Evolutionary conservation across 2,797 vertebrate genomes (phyloP).

Genomic region (Typhlichthys subterraneus): DNA sequence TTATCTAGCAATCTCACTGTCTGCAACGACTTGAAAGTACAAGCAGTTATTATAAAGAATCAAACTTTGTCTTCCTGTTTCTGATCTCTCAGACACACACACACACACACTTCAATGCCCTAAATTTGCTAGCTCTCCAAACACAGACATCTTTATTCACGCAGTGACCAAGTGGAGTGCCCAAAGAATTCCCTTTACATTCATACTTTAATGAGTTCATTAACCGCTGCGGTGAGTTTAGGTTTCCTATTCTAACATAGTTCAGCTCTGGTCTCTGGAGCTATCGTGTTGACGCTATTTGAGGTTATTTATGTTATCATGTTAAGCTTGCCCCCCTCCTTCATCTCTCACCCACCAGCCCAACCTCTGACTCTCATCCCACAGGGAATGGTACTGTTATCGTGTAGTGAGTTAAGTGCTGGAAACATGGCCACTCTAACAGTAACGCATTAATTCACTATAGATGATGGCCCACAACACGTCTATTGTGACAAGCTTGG

Average conservation of each 20-base stretch:
- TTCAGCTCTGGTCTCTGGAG: background rate
- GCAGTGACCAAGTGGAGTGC: constrained; percentile 4
- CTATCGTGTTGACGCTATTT: constrained; percentile 31
- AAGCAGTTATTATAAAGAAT: constrained; percentile 3
- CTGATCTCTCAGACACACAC: constrained; percentile 1
- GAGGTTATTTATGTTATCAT: constrained; percentile 47
- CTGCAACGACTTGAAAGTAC: background rate
- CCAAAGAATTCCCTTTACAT: constrained; percentile 3
- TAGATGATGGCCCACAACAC: constrained; percentile 72
- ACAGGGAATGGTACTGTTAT: constrained; percentile 48
- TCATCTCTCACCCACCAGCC: constrained; percentile 13
- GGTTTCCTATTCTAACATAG: constrained; percentile 10
- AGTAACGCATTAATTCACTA: constrained; percentile 80
- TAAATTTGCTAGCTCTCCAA: no score
- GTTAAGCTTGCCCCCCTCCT: constrained; percentile 35
- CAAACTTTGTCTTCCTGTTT: constrained; percentile 14
- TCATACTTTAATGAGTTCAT: constrained; percentile 34
- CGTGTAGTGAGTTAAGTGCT: constrained; percentile 64
- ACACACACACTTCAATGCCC: constrained; percentile 3
- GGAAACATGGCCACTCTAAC: constrained; percentile 67
- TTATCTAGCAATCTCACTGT: background rate
- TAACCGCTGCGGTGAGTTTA: constrained; percentile 9
- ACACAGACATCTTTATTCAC: constrained; percentile 1
- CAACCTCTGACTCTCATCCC: background rate
- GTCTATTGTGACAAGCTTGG: constrained; percentile 73